These are phyloP conservation scores for Neoscelio sp. DNA, from an alignment of 2,888 invertebrate species.

Conservation along the genomic window DNA sequence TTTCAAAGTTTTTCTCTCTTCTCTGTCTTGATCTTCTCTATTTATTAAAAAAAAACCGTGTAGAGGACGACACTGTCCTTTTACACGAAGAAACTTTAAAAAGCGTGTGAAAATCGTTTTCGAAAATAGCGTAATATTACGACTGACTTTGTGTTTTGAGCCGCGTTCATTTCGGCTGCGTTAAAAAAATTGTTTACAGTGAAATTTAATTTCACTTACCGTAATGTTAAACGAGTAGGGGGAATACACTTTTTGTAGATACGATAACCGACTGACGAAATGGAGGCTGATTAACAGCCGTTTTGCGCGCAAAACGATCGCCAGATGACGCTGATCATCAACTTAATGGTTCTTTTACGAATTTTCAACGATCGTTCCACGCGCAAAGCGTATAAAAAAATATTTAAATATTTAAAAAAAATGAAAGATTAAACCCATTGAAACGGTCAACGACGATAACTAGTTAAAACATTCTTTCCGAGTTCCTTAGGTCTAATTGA, in stretches of 20 bases:
- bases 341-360: no score
- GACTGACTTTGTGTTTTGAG: slow-evolving; percentile 46
- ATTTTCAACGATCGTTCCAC: neutral
- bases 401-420: neutral
- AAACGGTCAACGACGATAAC: slow-evolving; percentile 44
- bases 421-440: slow-evolving; percentile 36
- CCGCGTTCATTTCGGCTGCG: no score
- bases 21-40: no score
- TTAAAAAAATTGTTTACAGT: neutral
- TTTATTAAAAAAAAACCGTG: no score
- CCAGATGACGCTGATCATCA: slow-evolving; percentile 10
- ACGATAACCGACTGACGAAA: slow-evolving; percentile 52
- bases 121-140: slow-evolving; percentile 31
- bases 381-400: no score
- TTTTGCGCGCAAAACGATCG: slow-evolving; percentile 1
- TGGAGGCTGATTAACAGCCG: slow-evolving; percentile 30
- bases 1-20: no score
- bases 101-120: no score
- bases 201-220: neutral
- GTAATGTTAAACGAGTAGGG: slow-evolving; percentile 33
- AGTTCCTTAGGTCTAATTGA: slow-evolving; percentile 62
- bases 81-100: no score
- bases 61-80: no score
- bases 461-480: slow-evolving; percentile 58
- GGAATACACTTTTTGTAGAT: slow-evolving; percentile 47